Evolutionary conservation across 2,797 vertebrate species (phyloP), one percentile per base, ranked within the genome.

Genomic region (Chiroxiphia lanceolata): DNA sequence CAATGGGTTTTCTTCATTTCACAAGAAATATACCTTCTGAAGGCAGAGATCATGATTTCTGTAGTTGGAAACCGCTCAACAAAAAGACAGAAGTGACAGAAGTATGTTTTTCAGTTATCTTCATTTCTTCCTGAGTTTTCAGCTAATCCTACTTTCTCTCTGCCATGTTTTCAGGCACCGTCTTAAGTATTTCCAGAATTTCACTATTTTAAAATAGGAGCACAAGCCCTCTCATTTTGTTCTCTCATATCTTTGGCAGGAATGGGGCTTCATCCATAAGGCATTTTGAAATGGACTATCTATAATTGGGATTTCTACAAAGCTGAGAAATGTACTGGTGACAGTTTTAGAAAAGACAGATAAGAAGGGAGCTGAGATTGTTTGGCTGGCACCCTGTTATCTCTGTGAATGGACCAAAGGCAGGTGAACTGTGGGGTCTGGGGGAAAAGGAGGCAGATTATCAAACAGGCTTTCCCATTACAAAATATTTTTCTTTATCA

Each of bases 241-340:
- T 83, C 57, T 65, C 51, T 82, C 15, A 0, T 53, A 91, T 44
- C 33, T 77, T 92, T 65, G 23, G 40, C 48, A 79, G 88, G 34
- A 93, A 84, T 36, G 15, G 40, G 51, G 14, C 60, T 76, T 90
- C 60, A 94, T 80, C 45, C 65, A 70, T 10, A 68, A 53, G 15
- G 13, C 38, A 90, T 67, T 87, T 80, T 82, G 59, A 93, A 93
- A 92, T 18, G 48, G 68, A 48, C 60, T 93, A 84, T 93, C 90
- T 94, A 85, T 94, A 95, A 95, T 9, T 83, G 74, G 33, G 45
- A 91, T 88, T 95, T 94, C 67, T 82, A 64, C 70, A 84, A 64
- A 87, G 70, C 56, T 94, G 40, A 60, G 40, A 91, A 94, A 90
- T 82, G 27, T 61, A 48, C 25, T 72, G 71, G 60, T 40, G 64